Evolutionary conservation across 2,888 invertebrate species (phyloP).

Genomic region (Abscondita cerata): DNA sequence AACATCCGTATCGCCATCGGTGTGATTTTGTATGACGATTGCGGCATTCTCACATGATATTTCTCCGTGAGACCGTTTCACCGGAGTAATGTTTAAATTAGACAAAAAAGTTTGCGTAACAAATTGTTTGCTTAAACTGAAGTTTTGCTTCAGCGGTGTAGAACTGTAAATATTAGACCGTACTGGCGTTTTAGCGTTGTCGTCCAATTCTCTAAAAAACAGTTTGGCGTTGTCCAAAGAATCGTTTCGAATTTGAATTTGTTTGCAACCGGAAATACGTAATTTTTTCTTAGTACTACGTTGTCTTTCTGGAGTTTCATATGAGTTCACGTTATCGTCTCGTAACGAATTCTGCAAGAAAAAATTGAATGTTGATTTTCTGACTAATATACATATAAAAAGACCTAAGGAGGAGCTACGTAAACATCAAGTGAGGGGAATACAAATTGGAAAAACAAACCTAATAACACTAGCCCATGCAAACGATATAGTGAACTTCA

Average conservation of each 20-base stretch:
- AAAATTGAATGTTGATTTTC: too few relatives aligned
- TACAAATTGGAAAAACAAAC: too few relatives aligned
- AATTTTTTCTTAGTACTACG: slow-evolving; percentile 42
- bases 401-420: too few relatives aligned
- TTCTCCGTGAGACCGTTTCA: background rate
- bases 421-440: too few relatives aligned
- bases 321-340: too few relatives aligned
- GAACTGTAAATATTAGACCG: slow-evolving; percentile 14
- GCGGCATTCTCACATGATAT: background rate
- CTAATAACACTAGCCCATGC: too few relatives aligned
- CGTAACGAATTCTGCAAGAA: too few relatives aligned
- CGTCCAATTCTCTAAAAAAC: slow-evolving; percentile 39
- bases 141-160: slow-evolving; percentile 9
- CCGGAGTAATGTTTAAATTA: slow-evolving; percentile 12
- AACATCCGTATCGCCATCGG: background rate
- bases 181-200: slow-evolving; percentile 13
- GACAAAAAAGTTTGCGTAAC: background rate
- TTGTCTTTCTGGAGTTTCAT: background rate
- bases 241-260: slow-evolving; percentile 47
- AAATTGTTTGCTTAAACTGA: background rate
- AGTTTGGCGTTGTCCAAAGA: slow-evolving; percentile 47
- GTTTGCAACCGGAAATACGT: slow-evolving; percentile 48
- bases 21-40: background rate
- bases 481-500: too few relatives aligned
- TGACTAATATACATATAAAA: too few relatives aligned